Percentiles rank a stretch among this genome's conserved stretches.
Conservation (phyloP, 2,797 vertebrate genomes). For the Lates japonicus region DNA sequence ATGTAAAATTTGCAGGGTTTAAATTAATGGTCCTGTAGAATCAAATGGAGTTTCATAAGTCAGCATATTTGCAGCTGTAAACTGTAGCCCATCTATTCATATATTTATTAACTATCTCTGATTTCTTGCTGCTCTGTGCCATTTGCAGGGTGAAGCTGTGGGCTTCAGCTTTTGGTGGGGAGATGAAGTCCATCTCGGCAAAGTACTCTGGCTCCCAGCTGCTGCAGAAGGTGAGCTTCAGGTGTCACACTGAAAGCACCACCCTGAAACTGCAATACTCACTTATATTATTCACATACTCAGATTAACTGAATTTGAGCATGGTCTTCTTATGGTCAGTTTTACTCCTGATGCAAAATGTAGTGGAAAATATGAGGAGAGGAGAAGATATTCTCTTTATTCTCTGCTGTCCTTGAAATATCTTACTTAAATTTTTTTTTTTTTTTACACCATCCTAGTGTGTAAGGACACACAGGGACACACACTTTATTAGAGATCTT, state of each 20-base stretch:
- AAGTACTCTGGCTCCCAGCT: slow-evolving; percentile 99
- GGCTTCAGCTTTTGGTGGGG: slow-evolving; percentile 98
- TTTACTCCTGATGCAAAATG: slow-evolving; percentile 16
- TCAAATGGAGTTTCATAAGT: not conserved
- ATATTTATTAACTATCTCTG: not conserved
- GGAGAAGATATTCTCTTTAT: not conserved
- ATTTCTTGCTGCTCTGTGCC: not conserved
- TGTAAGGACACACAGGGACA: not conserved
- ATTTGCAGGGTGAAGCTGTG: slow-evolving; percentile 95
- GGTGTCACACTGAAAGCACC: slow-evolving; percentile 7
- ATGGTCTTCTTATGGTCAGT: not conserved
- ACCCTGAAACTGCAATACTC: not conserved
- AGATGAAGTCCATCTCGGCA: slow-evolving; percentile 98
- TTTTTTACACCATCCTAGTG: not conserved
- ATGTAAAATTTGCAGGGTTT: not conserved
- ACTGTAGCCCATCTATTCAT: not conserved
- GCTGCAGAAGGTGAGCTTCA: slow-evolving; percentile 93
- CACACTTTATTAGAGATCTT: not conserved
- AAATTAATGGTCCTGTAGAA: not conserved
- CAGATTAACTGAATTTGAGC: slow-evolving; percentile 4
- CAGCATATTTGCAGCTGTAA: not conserved
- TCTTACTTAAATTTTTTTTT: not conserved
- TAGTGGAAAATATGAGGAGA: not conserved
- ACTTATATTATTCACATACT: not conserved
- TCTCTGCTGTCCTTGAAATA: slow-evolving; percentile 5